Conservation (phyloP, 1,140 invertebrate species). For the Musca vetustissima region DNA sequence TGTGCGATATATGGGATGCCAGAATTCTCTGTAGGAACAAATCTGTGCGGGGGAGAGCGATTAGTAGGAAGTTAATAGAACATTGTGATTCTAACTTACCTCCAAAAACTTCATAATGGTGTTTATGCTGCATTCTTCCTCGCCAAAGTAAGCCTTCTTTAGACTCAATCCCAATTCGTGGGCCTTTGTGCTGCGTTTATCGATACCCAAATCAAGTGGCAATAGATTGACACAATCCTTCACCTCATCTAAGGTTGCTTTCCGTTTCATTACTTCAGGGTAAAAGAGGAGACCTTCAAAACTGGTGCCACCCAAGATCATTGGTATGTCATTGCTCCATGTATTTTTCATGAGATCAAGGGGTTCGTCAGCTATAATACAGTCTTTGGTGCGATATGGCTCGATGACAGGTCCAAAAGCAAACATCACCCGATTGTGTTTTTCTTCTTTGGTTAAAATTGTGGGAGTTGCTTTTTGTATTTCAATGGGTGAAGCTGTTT, state of each 20-base stretch:
- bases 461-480: constrained; percentile 38
- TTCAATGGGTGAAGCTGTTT: constrained; percentile 34
- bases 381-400: constrained; percentile 44
- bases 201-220: constrained; percentile 36
- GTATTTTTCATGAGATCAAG: constrained; percentile 36
- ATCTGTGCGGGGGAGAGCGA: constrained; percentile 25
- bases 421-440: constrained; percentile 44
- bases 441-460: constrained; percentile 45
- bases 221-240: constrained; percentile 41
- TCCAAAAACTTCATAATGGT: constrained; percentile 49
- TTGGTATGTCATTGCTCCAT: constrained; percentile 54
- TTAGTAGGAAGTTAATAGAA: neutral
- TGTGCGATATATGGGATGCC: constrained; percentile 54
- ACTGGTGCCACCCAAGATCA: constrained; percentile 56
- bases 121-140: constrained; percentile 37
- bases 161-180: constrained; percentile 40
- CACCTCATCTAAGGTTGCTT: constrained; percentile 45
- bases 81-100: neutral
- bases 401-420: constrained; percentile 48
- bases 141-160: constrained; percentile 44
- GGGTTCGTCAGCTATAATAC: constrained; percentile 34
- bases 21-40: constrained; percentile 53
- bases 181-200: constrained; percentile 31
- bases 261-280: constrained; percentile 44
- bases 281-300: constrained; percentile 51